These are phyloP conservation scores for Vanacampus margaritifer DNA, from an alignment of 2,113 vertebrate genomes.

Conservation along the genomic window DNA sequence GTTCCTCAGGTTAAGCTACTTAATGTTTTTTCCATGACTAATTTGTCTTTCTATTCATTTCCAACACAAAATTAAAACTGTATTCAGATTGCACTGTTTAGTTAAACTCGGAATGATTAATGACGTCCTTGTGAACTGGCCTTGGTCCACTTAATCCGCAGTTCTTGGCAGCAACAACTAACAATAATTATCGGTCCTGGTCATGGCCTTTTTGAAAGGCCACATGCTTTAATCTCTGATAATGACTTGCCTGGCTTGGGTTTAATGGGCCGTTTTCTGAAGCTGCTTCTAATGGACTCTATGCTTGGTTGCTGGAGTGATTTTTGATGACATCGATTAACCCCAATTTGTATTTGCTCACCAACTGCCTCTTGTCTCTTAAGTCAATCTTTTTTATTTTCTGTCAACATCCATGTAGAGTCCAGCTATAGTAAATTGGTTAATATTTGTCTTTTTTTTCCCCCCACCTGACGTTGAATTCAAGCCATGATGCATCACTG, in stretches of 20 bases:
- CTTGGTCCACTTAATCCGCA: neutral
- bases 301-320: constrained; percentile 47
- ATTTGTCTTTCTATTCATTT: too few relatives aligned
- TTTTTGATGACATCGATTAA: constrained; percentile 14
- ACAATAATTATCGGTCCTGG: neutral
- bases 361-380: neutral
- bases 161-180: neutral
- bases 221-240: neutral
- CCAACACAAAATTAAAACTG: neutral
- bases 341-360: neutral
- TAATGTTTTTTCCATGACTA: too few relatives aligned
- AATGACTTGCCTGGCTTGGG: neutral
- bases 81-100: neutral
- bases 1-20: too few relatives aligned
- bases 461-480: neutral
- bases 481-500: constrained; percentile 1
- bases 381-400: neutral
- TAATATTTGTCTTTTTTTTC: neutral
- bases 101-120: neutral
- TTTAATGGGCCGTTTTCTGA: constrained; percentile 14
- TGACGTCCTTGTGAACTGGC: neutral
- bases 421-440: neutral
- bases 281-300: constrained; percentile 43
- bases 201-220: neutral
- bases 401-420: neutral